Percentiles rank a stretch among this genome's conserved stretches.
These are phyloP conservation scores for Phaenicophaeus curvirostris DNA, from an alignment of 2,797 vertebrate genomes.

Conservation along the genomic window DNA sequence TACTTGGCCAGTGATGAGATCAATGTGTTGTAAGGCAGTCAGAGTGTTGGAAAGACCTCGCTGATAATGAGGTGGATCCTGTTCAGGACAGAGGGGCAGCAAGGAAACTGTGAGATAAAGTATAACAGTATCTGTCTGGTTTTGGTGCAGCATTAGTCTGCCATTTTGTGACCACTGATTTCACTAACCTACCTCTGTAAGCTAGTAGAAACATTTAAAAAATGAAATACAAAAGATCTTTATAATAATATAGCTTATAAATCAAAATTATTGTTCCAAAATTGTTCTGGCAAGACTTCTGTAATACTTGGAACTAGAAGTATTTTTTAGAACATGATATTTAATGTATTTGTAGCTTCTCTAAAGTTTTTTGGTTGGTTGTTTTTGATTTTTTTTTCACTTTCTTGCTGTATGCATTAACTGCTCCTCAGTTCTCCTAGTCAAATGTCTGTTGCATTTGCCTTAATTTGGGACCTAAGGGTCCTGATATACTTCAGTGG, in stretches of 20 bases:
- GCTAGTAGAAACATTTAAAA: neutral
- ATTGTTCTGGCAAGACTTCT: neutral
- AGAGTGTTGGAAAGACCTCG: neutral
- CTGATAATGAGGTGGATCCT: neutral
- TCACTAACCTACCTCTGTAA: neutral
- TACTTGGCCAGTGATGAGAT: neutral
- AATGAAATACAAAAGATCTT: neutral
- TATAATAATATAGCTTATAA: neutral
- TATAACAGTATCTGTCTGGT: neutral
- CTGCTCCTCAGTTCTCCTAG: neutral
- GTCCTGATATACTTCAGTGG: neutral
- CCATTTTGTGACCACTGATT: neutral
- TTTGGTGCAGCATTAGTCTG: neutral
- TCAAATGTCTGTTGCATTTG: neutral
- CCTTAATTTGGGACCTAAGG: neutral
- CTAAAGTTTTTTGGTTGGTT: neutral
- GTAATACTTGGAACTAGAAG: neutral
- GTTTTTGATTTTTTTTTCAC: neutral
- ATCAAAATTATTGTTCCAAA: neutral
- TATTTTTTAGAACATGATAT: neutral
- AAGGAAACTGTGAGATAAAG: neutral
- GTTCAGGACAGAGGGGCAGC: neutral
- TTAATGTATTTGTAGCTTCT: neutral
- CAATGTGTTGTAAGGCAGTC: fast-evolving
- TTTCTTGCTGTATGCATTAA: neutral